These are phyloP conservation scores for Muscicapa adusta DNA, from an alignment of 2,113 vertebrate genomes.

Conservation along the genomic window DNA sequence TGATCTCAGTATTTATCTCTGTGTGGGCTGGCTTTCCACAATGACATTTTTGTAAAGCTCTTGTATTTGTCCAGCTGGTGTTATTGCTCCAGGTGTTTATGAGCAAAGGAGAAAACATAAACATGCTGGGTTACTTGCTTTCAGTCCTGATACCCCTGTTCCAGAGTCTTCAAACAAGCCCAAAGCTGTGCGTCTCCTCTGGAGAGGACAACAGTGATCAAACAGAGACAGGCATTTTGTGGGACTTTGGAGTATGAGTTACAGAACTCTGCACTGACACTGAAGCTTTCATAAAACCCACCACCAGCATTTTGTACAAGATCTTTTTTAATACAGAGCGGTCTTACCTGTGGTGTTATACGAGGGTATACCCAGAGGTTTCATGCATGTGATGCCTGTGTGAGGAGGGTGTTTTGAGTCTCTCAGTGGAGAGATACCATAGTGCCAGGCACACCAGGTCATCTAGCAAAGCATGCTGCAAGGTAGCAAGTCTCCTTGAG, in stretches of 20 bases:
- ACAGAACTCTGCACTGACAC: not conserved
- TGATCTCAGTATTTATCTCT: not conserved
- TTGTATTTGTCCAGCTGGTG: not conserved
- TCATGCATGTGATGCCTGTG: accelerated
- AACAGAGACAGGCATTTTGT: not conserved
- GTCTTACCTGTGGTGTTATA: accelerated
- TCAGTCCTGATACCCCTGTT: not conserved
- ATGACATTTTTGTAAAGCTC: not conserved
- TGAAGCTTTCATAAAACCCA: not conserved
- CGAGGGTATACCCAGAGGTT: accelerated
- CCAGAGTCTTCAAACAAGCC: not conserved
- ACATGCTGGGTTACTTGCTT: not conserved
- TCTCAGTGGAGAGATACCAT: accelerated
- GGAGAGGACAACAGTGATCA: not conserved
- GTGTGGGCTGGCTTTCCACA: not conserved
- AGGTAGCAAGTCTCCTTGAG: not conserved
- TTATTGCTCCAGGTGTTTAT: not conserved
- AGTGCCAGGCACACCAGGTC: too few species aligned
- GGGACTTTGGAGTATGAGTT: not conserved
- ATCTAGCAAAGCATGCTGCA: not conserved
- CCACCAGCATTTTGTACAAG: not conserved
- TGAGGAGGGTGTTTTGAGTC: not conserved
- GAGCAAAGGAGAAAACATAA: not conserved
- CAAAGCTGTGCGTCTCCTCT: not conserved
- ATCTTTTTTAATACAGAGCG: not conserved